Evolutionary conservation across 1,140 invertebrate species (phyloP).

Genomic region (Luehdorfia chinensis): DNA sequence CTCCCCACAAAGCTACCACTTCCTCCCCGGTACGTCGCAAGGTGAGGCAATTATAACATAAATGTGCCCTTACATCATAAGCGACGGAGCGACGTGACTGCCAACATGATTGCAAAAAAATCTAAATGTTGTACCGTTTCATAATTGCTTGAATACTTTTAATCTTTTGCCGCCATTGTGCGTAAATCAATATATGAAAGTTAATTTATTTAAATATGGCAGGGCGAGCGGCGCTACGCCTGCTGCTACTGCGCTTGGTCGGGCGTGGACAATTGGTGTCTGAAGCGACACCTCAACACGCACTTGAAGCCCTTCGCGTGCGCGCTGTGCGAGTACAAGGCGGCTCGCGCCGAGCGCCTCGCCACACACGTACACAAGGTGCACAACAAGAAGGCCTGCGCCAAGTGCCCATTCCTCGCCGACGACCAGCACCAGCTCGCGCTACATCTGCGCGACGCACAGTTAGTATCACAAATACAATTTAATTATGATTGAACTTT

Average conservation of each 20-base stretch:
- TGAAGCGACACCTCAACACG: slow-evolving; percentile 94
- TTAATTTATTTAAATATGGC: too few relatives aligned
- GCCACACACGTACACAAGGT: slow-evolving; percentile 93
- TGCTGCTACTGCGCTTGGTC: slow-evolving; percentile 94
- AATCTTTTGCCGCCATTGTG: too few relatives aligned
- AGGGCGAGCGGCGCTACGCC: slow-evolving; percentile 82
- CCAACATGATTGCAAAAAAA: too few relatives aligned
- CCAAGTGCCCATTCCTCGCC: slow-evolving; percentile 90
- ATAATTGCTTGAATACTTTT: too few relatives aligned
- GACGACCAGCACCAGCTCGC: slow-evolving; percentile 87
- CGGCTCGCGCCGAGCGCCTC: slow-evolving; percentile 89
- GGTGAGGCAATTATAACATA: slow-evolving; percentile 19
- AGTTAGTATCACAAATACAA: slow-evolving; percentile 32
- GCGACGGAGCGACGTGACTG: too few relatives aligned
- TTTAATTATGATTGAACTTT: too few relatives aligned
- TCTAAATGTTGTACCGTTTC: too few relatives aligned
- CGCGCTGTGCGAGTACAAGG: slow-evolving; percentile 93
- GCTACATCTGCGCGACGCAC: slow-evolving; percentile 82
- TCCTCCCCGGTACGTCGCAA: slow-evolving; percentile 48
- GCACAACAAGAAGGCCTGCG: slow-evolving; percentile 93
- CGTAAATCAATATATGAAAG: too few relatives aligned
- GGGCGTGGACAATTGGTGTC: slow-evolving; percentile 95
- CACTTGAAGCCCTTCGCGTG: slow-evolving; percentile 94
- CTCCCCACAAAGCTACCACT: slow-evolving; percentile 33
- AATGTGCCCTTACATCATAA: slow-evolving; percentile 5